Conservation (phyloP, 1,140 invertebrate species). For the Batillaria attramentaria region DNA sequence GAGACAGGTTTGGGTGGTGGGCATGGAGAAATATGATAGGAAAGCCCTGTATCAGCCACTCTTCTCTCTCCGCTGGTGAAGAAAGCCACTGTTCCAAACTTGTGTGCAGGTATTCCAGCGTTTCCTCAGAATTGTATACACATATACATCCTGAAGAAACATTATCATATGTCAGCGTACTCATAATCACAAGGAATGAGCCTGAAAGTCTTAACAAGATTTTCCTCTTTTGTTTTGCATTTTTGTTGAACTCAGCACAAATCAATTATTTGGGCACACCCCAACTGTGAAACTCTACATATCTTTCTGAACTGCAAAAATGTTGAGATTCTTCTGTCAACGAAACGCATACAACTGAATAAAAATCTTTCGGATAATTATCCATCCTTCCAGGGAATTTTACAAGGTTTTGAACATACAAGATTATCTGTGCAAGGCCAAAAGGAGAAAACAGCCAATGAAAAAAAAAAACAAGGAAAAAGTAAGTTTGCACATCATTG, state of each 20-base stretch:
- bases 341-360: background rate
- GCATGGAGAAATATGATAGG: slow-evolving; percentile 93
- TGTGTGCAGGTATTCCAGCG: slow-evolving; percentile 92
- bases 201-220: no score
- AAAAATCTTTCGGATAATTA: background rate
- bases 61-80: slow-evolving; percentile 20
- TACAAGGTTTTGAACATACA: background rate
- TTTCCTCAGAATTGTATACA: slow-evolving; percentile 92
- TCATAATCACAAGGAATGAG: no score
- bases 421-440: background rate
- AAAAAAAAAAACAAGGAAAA: slow-evolving; percentile 15
- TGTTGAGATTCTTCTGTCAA: background rate
- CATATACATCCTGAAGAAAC: background rate
- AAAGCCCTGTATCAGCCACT: slow-evolving; percentile 85
- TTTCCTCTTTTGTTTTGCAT: no score
- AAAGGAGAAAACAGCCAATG: slow-evolving; percentile 9
- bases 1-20: background rate
- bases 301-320: no score
- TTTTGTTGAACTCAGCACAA: no score
- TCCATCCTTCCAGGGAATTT: background rate
- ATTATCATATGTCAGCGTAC: no score
- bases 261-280: no score
- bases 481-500: slow-evolving; percentile 31
- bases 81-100: slow-evolving; percentile 90
- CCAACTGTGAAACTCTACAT: no score